Percentiles rank a stretch among this genome's conserved stretches.
Evolutionary conservation across 2,113 vertebrate species (phyloP).

Genomic region (Pangasianodon hypophthalmus): DNA sequence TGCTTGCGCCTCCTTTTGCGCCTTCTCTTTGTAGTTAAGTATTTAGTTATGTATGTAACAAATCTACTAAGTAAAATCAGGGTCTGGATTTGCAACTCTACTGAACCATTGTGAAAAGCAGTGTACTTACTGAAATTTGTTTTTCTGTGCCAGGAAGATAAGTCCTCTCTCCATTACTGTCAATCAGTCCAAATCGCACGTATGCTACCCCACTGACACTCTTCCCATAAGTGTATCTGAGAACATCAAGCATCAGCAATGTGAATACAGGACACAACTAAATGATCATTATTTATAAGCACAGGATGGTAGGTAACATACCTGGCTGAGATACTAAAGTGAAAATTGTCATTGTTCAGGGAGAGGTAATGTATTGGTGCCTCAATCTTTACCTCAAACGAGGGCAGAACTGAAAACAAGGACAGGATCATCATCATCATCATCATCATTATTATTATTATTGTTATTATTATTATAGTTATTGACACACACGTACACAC

Average conservation of each 20-base stretch:
- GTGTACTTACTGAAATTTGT: slow-evolving; percentile 65
- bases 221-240: slow-evolving; percentile 73
- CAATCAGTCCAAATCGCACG: slow-evolving; percentile 69
- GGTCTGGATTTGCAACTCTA: not conserved
- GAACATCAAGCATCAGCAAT: slow-evolving; percentile 2
- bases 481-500: no score
- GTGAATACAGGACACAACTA: not conserved
- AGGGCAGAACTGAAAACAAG: slow-evolving; percentile 67
- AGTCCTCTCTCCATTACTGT: slow-evolving; percentile 60
- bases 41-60: not conserved
- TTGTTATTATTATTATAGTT: not conserved
- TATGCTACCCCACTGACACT: slow-evolving; percentile 67
- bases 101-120: no score
- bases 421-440: not conserved
- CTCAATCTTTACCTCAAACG: slow-evolving; percentile 72
- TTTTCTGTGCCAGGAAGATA: slow-evolving; percentile 69
- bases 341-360: slow-evolving; percentile 60
- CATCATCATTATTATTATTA: no score
- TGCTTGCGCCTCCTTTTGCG: not conserved
- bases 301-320: slow-evolving; percentile 36
- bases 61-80: not conserved
- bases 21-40: not conserved
- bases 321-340: slow-evolving; percentile 68
- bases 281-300: not conserved
- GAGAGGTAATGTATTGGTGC: slow-evolving; percentile 63